phyloP scores from a whole-genome alignment of 2,888 invertebrate genomes.

The Stratiomys singularior region DNA sequence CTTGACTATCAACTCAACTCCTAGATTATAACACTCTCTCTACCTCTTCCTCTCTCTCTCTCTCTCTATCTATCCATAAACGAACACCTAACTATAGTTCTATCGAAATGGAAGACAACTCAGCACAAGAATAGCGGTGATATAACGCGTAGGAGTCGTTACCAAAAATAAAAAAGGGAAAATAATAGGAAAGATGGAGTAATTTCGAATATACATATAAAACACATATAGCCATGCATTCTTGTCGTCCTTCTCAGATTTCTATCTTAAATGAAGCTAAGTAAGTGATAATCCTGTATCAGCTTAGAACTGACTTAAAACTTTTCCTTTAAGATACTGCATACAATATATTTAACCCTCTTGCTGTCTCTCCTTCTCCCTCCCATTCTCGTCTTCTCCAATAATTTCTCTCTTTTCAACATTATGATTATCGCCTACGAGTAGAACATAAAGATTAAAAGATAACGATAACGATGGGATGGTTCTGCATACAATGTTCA shows the following conservation, averaged over 20 bases:
- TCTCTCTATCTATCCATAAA: too few relatives aligned
- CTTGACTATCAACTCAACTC: not conserved
- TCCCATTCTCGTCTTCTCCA: too few relatives aligned
- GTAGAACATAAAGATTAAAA: not conserved
- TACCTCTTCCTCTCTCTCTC: too few relatives aligned
- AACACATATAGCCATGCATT: not conserved
- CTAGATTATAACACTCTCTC: not conserved
- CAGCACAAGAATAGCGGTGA: not conserved
- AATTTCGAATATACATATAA: not conserved
- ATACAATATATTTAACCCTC: not conserved
- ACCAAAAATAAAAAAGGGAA: not conserved
- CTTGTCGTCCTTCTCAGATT: not conserved
- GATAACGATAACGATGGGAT: not conserved
- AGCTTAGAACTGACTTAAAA: constrained; percentile 3
- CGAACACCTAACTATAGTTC: too few relatives aligned
- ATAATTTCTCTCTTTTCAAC: too few relatives aligned
- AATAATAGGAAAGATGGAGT: not conserved
- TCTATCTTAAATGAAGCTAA: not conserved
- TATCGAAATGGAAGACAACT: too few relatives aligned
- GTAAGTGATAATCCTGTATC: not conserved
- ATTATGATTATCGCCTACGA: constrained; percentile 8
- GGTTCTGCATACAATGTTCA: not conserved
- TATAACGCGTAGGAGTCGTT: not conserved
- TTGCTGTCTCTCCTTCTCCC: not conserved
- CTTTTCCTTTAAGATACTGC: not conserved